Base-by-base conservation (phyloP, 2,888 invertebrate species). In the Tuta absoluta region DNA sequence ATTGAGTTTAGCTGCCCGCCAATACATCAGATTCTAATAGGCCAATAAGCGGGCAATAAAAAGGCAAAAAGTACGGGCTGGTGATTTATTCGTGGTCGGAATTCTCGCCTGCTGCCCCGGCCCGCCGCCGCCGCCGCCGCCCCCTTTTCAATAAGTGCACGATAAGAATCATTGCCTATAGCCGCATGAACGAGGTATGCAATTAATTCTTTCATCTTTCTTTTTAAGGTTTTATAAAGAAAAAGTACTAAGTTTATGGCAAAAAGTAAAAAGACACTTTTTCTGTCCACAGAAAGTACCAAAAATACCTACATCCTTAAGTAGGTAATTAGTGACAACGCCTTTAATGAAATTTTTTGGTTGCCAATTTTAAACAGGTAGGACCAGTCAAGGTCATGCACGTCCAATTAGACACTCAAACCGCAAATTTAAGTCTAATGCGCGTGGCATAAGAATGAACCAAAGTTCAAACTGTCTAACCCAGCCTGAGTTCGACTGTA, bases 51-150 rank as follows among this genome's bases (percentile, higher is more conserved):
- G 78, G 80, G 84, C 79, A 88, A 89, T 89, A 89, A 88, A 87
- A 86, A 78, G 77, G 82, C 80, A 84, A 86, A 86, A 84, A 84
- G 83, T 84, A 85, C 78, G 75, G 73, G 72, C 73, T 72, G 73
- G 82, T 87, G 91, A 91, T 91, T 91, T 91, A 91, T 89, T 84
- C 86, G 75, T 72, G 79, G 79, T 77, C 79, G 90, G 89, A 89
- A 87, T 87, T 51, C 53, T 21, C 51, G 24, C 14, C 19, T n/a
- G 45, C 45, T 10, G 12, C 14, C 21, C 10, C 48, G 19, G 80
- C 78, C 77, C 72, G 7, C 11, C 10, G 17, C 21, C 41, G 59
- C 41, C 21, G 21, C n/a, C 41, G 41, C 33, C 33, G 79, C 81
- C 87, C 87, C 80, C 78, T 82, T 86, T 89, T 91, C 89, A 89